phyloP scores from a whole-genome alignment of 2,113 vertebrate genomes.

The Rhea americana region DNA sequence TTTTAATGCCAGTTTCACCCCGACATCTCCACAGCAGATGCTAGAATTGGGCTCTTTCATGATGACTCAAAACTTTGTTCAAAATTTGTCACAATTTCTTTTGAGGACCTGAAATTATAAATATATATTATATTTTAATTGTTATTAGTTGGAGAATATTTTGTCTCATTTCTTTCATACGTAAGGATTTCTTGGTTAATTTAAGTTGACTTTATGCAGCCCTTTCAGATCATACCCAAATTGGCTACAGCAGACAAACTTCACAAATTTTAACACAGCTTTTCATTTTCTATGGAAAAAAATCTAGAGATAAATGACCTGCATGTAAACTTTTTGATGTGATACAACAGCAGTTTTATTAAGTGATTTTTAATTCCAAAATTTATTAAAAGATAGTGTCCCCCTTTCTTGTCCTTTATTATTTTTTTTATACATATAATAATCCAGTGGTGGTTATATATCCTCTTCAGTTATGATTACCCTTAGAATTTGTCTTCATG shows the following conservation, averaged over 20 bases:
- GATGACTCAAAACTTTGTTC: constrained; percentile 67
- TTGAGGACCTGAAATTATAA: constrained; percentile 72
- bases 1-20: constrained; percentile 69
- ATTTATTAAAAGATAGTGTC: constrained; percentile 77
- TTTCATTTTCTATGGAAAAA: constrained; percentile 58
- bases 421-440: constrained; percentile 37
- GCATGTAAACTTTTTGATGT: constrained; percentile 78
- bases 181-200: constrained; percentile 43
- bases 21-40: constrained; percentile 43
- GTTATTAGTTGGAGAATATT: constrained; percentile 67
- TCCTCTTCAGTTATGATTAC: not conserved
- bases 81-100: constrained; percentile 51
- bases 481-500: not conserved
- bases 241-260: constrained; percentile 13
- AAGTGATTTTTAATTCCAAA: constrained; percentile 78
- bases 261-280: constrained; percentile 51
- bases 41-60: constrained; percentile 24
- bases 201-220: constrained; percentile 43
- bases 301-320: constrained; percentile 43
- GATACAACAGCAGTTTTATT: constrained; percentile 74
- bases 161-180: constrained; percentile 69
- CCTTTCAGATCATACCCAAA: constrained; percentile 1
- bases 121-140: constrained; percentile 77
- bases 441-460: not conserved
- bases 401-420: constrained; percentile 64